Conservation (phyloP, 2,797 vertebrate species). For the Acanthiza pusilla region DNA sequence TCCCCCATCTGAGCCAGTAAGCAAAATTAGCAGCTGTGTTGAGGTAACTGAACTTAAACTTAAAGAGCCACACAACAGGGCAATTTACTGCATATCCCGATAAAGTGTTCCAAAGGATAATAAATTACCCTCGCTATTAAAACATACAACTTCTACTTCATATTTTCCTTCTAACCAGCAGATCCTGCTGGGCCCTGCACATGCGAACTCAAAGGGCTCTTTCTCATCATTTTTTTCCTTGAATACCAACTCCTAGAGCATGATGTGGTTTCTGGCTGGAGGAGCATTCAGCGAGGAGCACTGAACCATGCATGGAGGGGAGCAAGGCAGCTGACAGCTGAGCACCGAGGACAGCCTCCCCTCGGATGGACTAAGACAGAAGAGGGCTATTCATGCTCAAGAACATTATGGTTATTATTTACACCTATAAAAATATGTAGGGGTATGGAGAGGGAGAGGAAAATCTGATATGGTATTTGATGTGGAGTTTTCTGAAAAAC, state of each 20-base stretch:
- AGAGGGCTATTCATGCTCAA: neutral
- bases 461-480: neutral
- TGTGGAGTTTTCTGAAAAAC: neutral
- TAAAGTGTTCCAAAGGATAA: neutral
- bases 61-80: neutral
- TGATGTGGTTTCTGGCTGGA: neutral
- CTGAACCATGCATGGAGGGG: neutral
- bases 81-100: neutral
- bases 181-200: neutral
- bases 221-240: neutral
- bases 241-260: neutral
- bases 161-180: neutral
- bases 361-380: neutral
- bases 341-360: neutral
- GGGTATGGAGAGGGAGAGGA: neutral
- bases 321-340: neutral
- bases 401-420: neutral
- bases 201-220: neutral
- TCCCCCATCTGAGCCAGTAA: accelerated
- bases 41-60: neutral
- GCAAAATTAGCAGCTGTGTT: neutral
- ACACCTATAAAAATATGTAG: neutral
- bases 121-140: neutral
- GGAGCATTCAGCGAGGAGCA: neutral
- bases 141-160: neutral